Percentiles rank a stretch among this genome's conserved stretches.
Conservation (phyloP, 2,888 invertebrate genomes). For the Amblyjoppa fuscipennis region DNA sequence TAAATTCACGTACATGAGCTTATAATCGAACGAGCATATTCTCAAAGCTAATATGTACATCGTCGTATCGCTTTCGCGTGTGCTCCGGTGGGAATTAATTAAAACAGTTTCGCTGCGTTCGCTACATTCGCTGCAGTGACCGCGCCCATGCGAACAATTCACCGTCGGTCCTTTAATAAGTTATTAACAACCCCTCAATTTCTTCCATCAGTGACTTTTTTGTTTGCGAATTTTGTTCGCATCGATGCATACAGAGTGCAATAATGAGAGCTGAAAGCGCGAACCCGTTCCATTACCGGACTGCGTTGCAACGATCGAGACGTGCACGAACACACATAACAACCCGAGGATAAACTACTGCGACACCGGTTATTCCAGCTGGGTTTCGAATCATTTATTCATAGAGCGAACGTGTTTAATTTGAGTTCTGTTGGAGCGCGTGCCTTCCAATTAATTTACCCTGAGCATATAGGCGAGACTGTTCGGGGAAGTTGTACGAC, state of each 20-base stretch:
- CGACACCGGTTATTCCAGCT: background rate
- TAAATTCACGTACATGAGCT: background rate
- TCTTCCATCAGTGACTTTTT: background rate
- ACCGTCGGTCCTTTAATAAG: background rate
- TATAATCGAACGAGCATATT: background rate
- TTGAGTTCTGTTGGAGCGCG: slow-evolving; percentile 5
- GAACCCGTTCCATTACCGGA: background rate
- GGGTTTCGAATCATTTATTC: background rate
- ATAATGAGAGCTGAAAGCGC: background rate
- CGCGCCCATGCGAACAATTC: slow-evolving; percentile 1
- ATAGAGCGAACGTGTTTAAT: slow-evolving; percentile 23
- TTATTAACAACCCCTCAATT: background rate
- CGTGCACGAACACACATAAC: slow-evolving; percentile 5
- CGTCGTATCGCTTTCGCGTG: background rate
- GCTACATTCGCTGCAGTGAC: background rate
- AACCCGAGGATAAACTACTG: background rate
- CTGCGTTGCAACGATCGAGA: background rate
- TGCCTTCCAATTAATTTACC: slow-evolving; percentile 28
- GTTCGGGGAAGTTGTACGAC: background rate
- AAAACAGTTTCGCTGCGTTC: background rate
- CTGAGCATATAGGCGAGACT: background rate
- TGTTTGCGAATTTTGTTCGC: background rate
- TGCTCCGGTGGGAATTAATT: background rate
- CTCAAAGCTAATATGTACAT: background rate
- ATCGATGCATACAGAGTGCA: background rate